Evolutionary conservation across 2,797 vertebrate species (phyloP), one percentile per base, ranked within the genome.

Genomic region (Sebastes goodei): DNA sequence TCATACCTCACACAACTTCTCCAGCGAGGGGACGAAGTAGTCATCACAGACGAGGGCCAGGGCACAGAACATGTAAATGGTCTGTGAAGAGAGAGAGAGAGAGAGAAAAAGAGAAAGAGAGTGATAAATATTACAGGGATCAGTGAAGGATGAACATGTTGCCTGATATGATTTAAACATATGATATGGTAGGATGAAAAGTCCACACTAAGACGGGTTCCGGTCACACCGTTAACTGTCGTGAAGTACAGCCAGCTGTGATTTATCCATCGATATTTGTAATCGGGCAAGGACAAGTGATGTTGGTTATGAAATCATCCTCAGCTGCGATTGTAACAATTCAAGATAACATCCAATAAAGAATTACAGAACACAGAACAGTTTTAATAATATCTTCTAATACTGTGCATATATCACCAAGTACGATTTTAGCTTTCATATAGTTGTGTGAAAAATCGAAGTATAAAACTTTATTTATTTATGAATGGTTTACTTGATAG

Each of bases 61-160:
- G 0, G 97, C 97, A 20, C 97, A 98, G 90, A 99, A 99, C 97
- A 99, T 97, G 88, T 99, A 99, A 88, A 99, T 96, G 4, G 97
- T 96, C 98, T 99, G 93, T 20, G 90, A 27, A 78, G 71, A 74
- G 74, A 88, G 35, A 76, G 46, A 79, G 70, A 78, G 71, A 76
- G 72, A 88, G 15, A 33, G 33, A 33, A 0, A 78, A 69, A 76
- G 74, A 88, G 17, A 72, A 3, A 27, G 38, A 78, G 49, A 79
- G 71, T 52, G 11, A 85, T 7, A 17, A 52, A 52, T 83, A 63
- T 78, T 76, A 80, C 7, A 83, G 59, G 25, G 56, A 38, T 55
- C 30, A 67, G 49, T 15, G 65, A 57, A 63, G 52, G 32, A 61
- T 17, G 7, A 59, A 20, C 17, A 64, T 12, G n/a, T 33, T 42